A percentile compares a stretch with the other conserved stretches of the same genome.
These are phyloP conservation scores for Electrona antarctica DNA, from an alignment of 2,113 vertebrate species.

Conservation along the genomic window DNA sequence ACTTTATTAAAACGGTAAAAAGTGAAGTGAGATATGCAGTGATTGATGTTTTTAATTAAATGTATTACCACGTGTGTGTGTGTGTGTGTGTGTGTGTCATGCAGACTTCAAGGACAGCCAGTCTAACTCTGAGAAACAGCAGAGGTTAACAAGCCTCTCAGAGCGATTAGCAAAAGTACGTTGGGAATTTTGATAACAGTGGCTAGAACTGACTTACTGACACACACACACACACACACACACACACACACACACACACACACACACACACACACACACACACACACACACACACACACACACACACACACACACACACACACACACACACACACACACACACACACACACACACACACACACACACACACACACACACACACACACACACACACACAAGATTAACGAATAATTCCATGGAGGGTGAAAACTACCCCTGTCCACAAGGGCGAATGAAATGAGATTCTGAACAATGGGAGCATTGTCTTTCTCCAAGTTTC, in stretches of 20 bases:
- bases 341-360: not conserved
- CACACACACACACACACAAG: not conserved
- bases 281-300: not conserved
- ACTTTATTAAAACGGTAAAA: too few species aligned
- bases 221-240: not conserved
- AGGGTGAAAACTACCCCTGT: not conserved
- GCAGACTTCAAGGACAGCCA: not conserved
- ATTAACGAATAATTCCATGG: not conserved
- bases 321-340: not conserved
- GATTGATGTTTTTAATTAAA: too few species aligned
- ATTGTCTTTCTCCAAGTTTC: not conserved
- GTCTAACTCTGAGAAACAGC: not conserved
- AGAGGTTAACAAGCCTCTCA: not conserved
- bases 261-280: constrained; percentile 1
- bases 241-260: not conserved
- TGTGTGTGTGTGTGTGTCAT: too few species aligned
- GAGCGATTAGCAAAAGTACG: not conserved
- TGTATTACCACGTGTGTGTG: too few species aligned
- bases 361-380: not conserved
- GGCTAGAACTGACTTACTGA: not conserved
- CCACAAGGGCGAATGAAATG: not conserved
- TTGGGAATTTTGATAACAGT: not conserved
- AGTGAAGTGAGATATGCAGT: too few species aligned
- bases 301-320: not conserved
- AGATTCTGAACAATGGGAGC: not conserved